Conservation (phyloP, 2,888 invertebrate genomes). For the Mythimna pallens region DNA sequence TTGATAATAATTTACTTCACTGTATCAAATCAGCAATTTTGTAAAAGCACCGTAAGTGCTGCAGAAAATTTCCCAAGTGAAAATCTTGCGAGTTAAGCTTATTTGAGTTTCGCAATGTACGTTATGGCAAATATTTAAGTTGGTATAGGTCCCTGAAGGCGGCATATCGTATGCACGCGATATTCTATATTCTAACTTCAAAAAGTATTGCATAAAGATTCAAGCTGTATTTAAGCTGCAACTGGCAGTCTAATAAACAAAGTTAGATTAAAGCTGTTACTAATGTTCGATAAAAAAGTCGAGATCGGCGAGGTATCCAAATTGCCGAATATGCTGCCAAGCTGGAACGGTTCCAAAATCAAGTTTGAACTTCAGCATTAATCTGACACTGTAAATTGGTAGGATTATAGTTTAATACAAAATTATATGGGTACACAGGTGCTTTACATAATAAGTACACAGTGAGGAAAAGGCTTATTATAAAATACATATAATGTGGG, state of each 20-base stretch:
- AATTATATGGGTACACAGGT: constrained; percentile 64
- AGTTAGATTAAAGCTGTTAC: constrained; percentile 67
- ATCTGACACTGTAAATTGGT: constrained; percentile 77
- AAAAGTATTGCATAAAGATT: constrained; percentile 29
- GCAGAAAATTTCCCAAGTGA: constrained; percentile 55
- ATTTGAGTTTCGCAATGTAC: constrained; percentile 56
- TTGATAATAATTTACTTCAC: constrained; percentile 62
- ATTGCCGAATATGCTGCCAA: constrained; percentile 80
- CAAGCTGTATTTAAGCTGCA: constrained; percentile 19
- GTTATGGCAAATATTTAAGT: constrained; percentile 60
- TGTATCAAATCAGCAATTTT: constrained; percentile 61
- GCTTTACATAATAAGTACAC: constrained; percentile 51
- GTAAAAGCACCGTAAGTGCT: constrained; percentile 52
- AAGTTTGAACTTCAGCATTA: constrained; percentile 73
- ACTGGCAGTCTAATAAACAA: constrained; percentile 55
- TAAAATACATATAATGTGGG: constrained; percentile 35
- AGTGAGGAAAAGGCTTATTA: constrained; percentile 44
- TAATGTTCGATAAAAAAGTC: constrained; percentile 77
- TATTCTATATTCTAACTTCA: constrained; percentile 30
- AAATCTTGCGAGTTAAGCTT: constrained; percentile 52
- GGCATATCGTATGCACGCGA: constrained; percentile 35
- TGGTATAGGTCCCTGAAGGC: constrained; percentile 32
- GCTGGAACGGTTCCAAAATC: constrained; percentile 79
- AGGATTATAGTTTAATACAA: constrained; percentile 76
- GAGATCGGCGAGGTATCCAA: constrained; percentile 72